A percentile compares a stretch with the other conserved stretches of the same genome.
phyloP scores from a whole-genome alignment of 2,888 invertebrate genomes.

The Athalia cordata region DNA sequence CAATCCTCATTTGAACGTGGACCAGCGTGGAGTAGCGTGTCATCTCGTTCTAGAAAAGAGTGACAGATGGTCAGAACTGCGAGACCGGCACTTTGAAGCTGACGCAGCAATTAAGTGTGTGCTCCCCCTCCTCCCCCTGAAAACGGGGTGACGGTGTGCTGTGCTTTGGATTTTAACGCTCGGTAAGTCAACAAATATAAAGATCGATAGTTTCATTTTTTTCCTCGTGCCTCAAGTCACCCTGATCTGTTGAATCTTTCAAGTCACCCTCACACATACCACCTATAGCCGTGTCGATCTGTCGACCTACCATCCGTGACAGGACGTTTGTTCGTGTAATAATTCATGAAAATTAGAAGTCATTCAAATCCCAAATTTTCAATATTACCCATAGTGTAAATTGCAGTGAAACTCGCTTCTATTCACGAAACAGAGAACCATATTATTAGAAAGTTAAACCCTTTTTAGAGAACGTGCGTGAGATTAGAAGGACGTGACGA shows the following conservation, averaged over 20 bases:
- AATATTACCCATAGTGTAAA: no score
- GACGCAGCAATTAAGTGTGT: conserved; percentile 29
- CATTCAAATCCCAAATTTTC: no score
- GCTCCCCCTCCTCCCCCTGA: conserved; percentile 6
- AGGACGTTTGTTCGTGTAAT: neutral
- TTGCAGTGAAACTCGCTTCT: no score
- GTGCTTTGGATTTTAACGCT: conserved; percentile 36
- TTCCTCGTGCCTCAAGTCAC: neutral
- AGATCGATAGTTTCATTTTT: neutral
- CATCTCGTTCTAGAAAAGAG: conserved; percentile 18
- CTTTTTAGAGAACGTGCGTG: no score
- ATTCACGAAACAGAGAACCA: no score
- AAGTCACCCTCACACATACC: no score
- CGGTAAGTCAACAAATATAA: conserved; percentile 5
- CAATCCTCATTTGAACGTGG: conserved; percentile 68
- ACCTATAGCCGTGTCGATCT: no score
- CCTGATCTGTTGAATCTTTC: no score
- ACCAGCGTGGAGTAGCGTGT: conserved; percentile 35
- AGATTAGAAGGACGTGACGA: no score
- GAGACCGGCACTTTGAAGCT: conserved; percentile 34
- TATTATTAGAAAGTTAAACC: no score
- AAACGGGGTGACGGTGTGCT: conserved; percentile 15
- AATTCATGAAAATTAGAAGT: neutral
- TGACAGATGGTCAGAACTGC: conserved; percentile 38
- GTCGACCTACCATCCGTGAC: neutral